Evolutionary conservation across 2,113 vertebrate species (phyloP).

Genomic region (Aphelocoma coerulescens): DNA sequence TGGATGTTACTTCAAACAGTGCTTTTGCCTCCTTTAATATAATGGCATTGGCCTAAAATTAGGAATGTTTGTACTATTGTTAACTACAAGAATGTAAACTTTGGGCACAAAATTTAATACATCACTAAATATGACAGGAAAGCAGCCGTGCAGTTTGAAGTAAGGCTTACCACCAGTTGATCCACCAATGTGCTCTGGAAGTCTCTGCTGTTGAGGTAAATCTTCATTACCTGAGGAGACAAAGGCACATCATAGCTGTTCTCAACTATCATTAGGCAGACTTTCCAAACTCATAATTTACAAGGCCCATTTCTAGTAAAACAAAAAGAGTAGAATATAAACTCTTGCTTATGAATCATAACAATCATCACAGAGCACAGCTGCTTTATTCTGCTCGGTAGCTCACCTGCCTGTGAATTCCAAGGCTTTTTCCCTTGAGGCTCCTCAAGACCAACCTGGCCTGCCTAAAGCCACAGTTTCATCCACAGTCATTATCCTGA

Average conservation of each 20-base stretch:
- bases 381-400: neutral
- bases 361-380: neutral
- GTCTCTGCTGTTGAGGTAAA: neutral
- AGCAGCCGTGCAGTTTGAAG: accelerated
- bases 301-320: neutral
- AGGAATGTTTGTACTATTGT: neutral
- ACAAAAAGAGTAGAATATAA: neutral
- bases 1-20: neutral
- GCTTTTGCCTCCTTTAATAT: neutral
- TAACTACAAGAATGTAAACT: neutral
- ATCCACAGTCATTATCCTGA: neutral
- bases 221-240: neutral
- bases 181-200: neutral
- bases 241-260: neutral
- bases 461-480: neutral
- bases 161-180: neutral
- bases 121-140: neutral
- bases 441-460: neutral
- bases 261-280: neutral
- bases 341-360: neutral
- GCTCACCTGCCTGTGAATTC: neutral
- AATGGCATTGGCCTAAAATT: neutral
- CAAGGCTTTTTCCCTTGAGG: neutral
- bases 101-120: neutral
- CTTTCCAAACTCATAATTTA: neutral